phyloP scores from a whole-genome alignment of 2,888 invertebrate species.

The Lamproptera curius region DNA sequence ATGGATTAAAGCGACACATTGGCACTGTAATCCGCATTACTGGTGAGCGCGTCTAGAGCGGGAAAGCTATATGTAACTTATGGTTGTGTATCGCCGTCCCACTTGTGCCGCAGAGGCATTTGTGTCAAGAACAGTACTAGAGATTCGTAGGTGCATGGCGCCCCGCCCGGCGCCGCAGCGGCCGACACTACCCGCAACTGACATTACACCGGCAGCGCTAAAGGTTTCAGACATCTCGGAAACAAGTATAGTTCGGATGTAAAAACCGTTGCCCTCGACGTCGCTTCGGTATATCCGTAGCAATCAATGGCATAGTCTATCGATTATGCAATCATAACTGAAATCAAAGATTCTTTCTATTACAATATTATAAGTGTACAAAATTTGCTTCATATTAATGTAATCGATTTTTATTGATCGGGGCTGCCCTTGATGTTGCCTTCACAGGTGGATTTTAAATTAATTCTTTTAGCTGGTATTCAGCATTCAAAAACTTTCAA shows the following conservation, averaged over 20 bases:
- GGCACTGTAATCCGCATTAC: constrained; percentile 13
- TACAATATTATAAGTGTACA: too few species aligned
- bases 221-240: constrained; percentile 24
- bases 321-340: background rate
- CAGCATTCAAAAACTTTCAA: too few species aligned
- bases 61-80: background rate
- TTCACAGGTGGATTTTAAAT: too few species aligned
- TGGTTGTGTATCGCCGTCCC: constrained; percentile 24
- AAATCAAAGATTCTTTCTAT: too few species aligned
- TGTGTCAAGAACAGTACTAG: constrained; percentile 29
- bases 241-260: constrained; percentile 16
- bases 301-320: background rate
- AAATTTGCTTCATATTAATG: too few species aligned
- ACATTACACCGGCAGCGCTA: constrained; percentile 53
- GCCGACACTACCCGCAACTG: constrained; percentile 44
- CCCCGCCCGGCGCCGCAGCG: constrained; percentile 39
- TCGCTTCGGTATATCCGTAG: background rate
- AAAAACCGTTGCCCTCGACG: constrained; percentile 2
- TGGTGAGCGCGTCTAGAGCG: background rate
- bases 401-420: too few species aligned
- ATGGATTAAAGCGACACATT: too few species aligned
- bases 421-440: too few species aligned
- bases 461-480: too few species aligned
- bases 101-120: constrained; percentile 30
- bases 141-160: constrained; percentile 31